Conservation (phyloP, 2,113 vertebrate genomes). For the Puffinus mauretanicus region DNA sequence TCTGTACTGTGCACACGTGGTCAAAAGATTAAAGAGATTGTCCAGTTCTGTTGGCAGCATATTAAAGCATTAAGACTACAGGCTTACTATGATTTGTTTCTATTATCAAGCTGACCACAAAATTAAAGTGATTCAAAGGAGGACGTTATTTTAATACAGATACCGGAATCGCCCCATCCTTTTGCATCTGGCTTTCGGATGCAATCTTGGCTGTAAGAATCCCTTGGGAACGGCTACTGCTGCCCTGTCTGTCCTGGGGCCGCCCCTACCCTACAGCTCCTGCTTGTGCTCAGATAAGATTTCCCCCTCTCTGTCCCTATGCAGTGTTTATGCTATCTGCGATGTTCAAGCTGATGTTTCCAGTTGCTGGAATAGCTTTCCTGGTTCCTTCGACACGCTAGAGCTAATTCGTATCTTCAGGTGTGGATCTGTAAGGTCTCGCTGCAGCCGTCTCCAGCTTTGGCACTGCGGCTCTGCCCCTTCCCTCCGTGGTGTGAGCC, state of each 20-base stretch:
- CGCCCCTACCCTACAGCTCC: neutral
- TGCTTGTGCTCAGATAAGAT: neutral
- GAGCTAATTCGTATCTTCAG: neutral
- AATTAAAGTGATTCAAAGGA: neutral
- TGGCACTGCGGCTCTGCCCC: neutral
- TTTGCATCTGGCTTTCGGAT: neutral
- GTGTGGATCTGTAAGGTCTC: neutral
- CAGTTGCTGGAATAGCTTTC: neutral
- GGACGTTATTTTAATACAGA: neutral
- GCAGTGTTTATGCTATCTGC: neutral
- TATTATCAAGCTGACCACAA: neutral
- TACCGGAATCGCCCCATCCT: neutral
- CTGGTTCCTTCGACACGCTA: neutral
- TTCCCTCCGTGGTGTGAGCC: neutral
- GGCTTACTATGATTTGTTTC: neutral
- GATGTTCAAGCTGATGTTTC: neutral
- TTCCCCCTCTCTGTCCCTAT: neutral
- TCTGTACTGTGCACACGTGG: conserved; percentile 7
- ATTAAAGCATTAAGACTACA: conserved; percentile 36
- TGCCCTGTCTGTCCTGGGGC: neutral
- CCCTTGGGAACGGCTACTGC: neutral
- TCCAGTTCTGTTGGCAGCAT: conserved; percentile 45
- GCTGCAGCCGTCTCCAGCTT: neutral
- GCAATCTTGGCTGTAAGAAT: neutral
- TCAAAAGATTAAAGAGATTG: conserved; percentile 58